Evolutionary conservation across 2,888 invertebrate genomes (phyloP).

Genomic region (Argyra leucocephala): DNA sequence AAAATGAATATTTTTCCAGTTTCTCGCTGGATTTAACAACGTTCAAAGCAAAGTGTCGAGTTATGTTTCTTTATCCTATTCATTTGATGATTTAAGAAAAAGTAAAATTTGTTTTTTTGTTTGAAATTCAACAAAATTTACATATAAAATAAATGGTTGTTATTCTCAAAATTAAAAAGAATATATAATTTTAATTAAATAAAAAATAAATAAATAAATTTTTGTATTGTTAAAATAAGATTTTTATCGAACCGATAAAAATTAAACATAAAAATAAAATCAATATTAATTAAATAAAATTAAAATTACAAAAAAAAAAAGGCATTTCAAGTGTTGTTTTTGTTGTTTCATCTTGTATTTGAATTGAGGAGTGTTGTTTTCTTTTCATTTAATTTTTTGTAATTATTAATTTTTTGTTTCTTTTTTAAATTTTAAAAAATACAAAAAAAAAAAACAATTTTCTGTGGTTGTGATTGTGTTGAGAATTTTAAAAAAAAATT

Average conservation of each 20-base stretch:
- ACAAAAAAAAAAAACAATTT: neutral
- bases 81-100: neutral
- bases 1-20: neutral
- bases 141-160: neutral
- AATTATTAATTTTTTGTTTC: too few species aligned
- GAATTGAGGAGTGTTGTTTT: neutral
- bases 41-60: neutral
- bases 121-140: neutral
- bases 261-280: neutral
- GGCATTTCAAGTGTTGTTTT: neutral
- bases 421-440: too few species aligned
- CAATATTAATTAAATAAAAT: neutral
- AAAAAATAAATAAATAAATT: neutral
- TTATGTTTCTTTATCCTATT: neutral
- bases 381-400: too few species aligned
- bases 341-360: neutral
- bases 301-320: neutral
- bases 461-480: neutral
- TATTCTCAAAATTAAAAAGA: neutral
- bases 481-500: neutral
- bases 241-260: conserved; percentile 3
- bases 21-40: conserved; percentile 6
- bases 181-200: neutral
- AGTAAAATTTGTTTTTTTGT: neutral
- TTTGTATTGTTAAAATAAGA: neutral